Evolutionary conservation across 2,888 invertebrate species (phyloP).

Genomic region (Lithodes maja): DNA sequence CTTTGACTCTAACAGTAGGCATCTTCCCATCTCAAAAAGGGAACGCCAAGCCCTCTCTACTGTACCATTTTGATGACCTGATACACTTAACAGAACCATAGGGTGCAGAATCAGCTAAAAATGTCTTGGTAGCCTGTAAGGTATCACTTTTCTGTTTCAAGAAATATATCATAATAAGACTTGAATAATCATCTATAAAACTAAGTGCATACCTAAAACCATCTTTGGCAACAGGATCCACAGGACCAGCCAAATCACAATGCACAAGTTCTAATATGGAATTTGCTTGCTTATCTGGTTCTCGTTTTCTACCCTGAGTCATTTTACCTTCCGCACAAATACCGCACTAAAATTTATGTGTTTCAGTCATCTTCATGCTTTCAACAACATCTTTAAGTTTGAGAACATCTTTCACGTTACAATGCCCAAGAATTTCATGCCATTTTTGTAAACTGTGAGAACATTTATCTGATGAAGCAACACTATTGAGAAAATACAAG

Average conservation of each 20-base stretch:
- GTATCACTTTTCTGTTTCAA: conserved; percentile 25
- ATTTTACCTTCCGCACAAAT: conserved; percentile 35
- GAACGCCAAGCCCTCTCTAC: neutral
- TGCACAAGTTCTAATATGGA: conserved; percentile 8
- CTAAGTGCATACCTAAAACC: conserved; percentile 34
- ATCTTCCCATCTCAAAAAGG: conserved; percentile 28
- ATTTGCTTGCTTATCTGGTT: conserved; percentile 28
- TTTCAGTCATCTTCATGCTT: conserved; percentile 32
- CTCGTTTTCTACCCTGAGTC: neutral
- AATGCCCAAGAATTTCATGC: conserved; percentile 30
- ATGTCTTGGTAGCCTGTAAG: neutral
- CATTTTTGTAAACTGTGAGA: conserved; percentile 22
- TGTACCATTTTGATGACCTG: neutral
- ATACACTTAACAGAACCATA: neutral
- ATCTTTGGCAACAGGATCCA: neutral
- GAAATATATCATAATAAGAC: conserved; percentile 17
- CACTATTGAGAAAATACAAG: conserved; percentile 27
- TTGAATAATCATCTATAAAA: conserved; percentile 11
- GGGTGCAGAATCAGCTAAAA: neutral
- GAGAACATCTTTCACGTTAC: conserved; percentile 31
- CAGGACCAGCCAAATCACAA: conserved; percentile 21
- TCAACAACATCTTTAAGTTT: conserved; percentile 24
- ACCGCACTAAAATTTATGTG: conserved; percentile 28
- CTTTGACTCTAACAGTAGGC: conserved; percentile 19
- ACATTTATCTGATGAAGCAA: neutral